Evolutionary conservation across 2,888 invertebrate species (phyloP).

Genomic region (Ormyrus nitidulus): DNA sequence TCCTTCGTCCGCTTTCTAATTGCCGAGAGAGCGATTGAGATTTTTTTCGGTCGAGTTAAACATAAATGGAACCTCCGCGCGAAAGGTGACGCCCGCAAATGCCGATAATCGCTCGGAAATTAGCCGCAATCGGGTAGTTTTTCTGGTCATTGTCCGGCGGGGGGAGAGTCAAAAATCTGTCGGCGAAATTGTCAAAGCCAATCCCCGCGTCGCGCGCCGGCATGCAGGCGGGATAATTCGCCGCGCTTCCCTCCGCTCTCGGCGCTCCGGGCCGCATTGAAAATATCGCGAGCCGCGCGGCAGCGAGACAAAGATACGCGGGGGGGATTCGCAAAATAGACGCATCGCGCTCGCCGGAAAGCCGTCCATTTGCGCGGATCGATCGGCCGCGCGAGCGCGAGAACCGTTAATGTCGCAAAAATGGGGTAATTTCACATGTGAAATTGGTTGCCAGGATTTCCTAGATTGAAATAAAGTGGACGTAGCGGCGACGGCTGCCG

Average conservation of each 20-base stretch:
- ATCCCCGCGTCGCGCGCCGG: too few relatives aligned
- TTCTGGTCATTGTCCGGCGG: too few relatives aligned
- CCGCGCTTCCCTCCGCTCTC: background rate
- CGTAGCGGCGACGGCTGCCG: slow-evolving; percentile 58
- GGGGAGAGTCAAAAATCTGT: too few relatives aligned
- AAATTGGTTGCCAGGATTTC: slow-evolving; percentile 71
- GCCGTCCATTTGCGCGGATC: slow-evolving; percentile 68
- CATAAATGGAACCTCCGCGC: too few relatives aligned
- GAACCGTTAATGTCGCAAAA: slow-evolving; percentile 69
- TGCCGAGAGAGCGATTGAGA: background rate
- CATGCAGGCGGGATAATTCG: slow-evolving; percentile 11
- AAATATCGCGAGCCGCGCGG: background rate
- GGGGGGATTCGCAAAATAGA: background rate
- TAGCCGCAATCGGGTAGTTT: too few relatives aligned
- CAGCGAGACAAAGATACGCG: slow-evolving; percentile 18
- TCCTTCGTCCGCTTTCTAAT: background rate
- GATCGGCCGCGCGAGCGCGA: slow-evolving; percentile 55
- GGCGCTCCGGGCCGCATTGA: background rate
- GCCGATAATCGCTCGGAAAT: too few relatives aligned
- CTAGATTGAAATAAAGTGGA: slow-evolving; percentile 76
- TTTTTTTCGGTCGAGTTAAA: too few relatives aligned
- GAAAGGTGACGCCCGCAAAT: too few relatives aligned
- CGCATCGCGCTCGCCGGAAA: slow-evolving; percentile 44
- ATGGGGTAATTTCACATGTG: slow-evolving; percentile 71
- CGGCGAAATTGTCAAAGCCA: too few relatives aligned